Conservation (phyloP, 2,797 vertebrate genomes). For the Pachyuromys duprasi region DNA sequence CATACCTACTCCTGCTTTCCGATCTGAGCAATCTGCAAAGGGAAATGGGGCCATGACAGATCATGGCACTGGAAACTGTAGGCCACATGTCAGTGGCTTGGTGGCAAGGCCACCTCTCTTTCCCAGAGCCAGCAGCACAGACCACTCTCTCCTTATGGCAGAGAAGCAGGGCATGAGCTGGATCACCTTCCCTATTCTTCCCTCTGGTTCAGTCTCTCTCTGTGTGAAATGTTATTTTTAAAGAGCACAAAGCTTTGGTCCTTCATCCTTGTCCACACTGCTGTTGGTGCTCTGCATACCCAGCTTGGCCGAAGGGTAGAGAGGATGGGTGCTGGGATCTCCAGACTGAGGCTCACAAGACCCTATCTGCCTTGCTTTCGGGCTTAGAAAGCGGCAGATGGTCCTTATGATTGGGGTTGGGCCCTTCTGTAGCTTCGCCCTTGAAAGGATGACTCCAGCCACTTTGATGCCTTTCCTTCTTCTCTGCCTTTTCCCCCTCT, state of each 20-base stretch:
- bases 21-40: no score
- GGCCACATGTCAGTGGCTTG: not conserved
- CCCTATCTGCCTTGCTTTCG: not conserved
- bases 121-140: not conserved
- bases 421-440: no score
- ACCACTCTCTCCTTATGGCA: not conserved
- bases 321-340: not conserved
- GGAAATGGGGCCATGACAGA: rapidly evolving
- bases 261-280: not conserved
- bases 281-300: not conserved
- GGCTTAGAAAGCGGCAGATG: not conserved
- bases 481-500: no score
- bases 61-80: not conserved
- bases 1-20: not conserved
- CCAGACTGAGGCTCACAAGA: rapidly evolving
- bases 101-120: not conserved
- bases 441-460: not conserved
- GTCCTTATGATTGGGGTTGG: not conserved
- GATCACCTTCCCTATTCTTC: not conserved
- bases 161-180: no score
- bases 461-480: not conserved
- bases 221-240: not conserved
- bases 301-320: not conserved
- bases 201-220: not conserved
- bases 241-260: not conserved